Conservation (phyloP, 2,797 vertebrate genomes). For the Mus minutoides region DNA sequence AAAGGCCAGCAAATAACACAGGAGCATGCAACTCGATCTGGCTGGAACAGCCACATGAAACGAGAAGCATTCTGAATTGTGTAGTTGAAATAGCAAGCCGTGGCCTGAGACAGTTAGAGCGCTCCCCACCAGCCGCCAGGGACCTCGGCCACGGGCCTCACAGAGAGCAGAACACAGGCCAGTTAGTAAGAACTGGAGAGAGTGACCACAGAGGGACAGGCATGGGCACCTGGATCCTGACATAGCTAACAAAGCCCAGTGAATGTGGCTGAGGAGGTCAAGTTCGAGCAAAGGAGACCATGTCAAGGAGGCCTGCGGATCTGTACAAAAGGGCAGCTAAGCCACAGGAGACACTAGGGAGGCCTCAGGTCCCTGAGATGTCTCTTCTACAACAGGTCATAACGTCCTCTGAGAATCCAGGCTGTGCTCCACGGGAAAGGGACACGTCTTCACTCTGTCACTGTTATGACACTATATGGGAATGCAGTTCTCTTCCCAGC, state of each 20-base stretch:
- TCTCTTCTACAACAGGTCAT: rapidly evolving
- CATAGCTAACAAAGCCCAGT: neutral
- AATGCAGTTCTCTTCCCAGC: neutral
- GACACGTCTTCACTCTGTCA: neutral
- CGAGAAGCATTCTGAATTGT: neutral
- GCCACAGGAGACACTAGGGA: neutral
- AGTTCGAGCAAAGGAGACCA: too few species aligned
- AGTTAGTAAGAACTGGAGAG: neutral
- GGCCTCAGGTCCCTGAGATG: rapidly evolving
- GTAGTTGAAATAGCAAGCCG: conserved; percentile 62
- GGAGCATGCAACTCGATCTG: neutral
- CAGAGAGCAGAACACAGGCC: neutral
- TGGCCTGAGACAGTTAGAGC: neutral
- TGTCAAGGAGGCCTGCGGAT: neutral
- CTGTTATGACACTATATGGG: rapidly evolving
- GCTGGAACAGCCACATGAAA: neutral
- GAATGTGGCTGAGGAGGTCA: neutral
- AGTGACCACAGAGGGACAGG: neutral
- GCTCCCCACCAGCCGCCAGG: neutral
- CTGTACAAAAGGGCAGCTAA: too few species aligned
- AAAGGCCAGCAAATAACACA: conserved; percentile 70
- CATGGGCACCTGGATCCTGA: neutral
- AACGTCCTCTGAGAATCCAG: rapidly evolving
- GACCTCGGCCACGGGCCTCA: neutral
- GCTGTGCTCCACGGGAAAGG: neutral